Base-by-base conservation (phyloP, 1,140 invertebrate genomes). In the Neoseiulus cucumeris region DNA sequence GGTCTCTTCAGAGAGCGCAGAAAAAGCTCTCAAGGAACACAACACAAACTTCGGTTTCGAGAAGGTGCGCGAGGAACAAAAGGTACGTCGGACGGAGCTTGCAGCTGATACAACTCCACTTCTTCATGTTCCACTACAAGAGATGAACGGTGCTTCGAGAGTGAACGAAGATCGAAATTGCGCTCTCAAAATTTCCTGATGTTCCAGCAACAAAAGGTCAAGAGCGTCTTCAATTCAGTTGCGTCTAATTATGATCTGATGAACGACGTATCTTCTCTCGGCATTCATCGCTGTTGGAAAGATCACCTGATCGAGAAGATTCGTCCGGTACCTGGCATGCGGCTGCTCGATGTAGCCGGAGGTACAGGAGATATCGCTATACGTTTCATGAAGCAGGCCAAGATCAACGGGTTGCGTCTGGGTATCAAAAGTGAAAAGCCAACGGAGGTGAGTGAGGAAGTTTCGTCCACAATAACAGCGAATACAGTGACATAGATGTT, bases 211-310 rank as follows among this genome's bases (percentile, higher is more conserved):
- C 64, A 68, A 82, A 82, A 39, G 94, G 93, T 97, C 14, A 83
- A 91, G 70, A 79, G 85, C 73, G 91, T 98, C 2, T 98, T 98
- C 78, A 85, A 91, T 75, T 90, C 87, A 76, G 94, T 98, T 5
- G 93, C 95, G 5, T 78, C 83, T 64, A 89, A 85, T 42, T 99
- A 98, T 77, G 95, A 98, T 76, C 68, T 86, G 59, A 99, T 99
- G 95, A 99, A 99, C 77, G 95, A 98, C 82, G 83, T 82, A 0
- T 97, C 98, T 92, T 96, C 91, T 68, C 76, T 85, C 68, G 93
- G 94, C 20, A 83, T 98, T 67, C 95, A 99, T 77, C 78, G 94
- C 64, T 70, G 97, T 1, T 98, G 95, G 95, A 98, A 98, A 75
- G 91, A 98, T 76, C 83, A 86, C 42, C 95, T 98, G 72, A 84